Conservation (phyloP, 1,140 invertebrate species). For the Drosophila erecta region DNA sequence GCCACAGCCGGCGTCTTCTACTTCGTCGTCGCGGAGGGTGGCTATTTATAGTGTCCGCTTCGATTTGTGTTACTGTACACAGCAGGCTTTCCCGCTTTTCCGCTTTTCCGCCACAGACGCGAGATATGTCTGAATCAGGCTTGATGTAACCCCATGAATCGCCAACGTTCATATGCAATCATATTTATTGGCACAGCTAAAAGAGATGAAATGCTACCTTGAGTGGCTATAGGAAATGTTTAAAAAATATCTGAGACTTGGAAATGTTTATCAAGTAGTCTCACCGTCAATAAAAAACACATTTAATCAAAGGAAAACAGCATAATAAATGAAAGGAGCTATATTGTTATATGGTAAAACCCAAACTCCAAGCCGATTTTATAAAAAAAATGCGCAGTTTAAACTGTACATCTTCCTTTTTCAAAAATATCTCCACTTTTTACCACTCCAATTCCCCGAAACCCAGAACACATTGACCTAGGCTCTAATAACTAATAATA, state of each 20-base stretch:
- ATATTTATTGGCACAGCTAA: not conserved
- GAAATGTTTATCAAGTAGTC: not conserved
- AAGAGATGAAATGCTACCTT: not conserved
- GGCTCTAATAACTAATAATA: conserved; percentile 22
- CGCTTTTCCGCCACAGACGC: conserved; percentile 7
- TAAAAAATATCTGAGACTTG: not conserved
- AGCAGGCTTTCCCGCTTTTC: conserved; percentile 31
- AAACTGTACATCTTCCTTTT: conserved; percentile 2
- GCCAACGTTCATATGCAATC: not conserved
- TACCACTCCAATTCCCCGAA: conserved; percentile 2
- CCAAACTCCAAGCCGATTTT: too few species aligned
- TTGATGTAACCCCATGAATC: conserved; percentile 7
- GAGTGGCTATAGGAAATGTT: too few species aligned
- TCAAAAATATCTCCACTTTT: not conserved
- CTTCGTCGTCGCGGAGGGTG: conserved; percentile 58
- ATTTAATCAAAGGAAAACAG: not conserved
- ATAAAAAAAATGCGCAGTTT: too few species aligned
- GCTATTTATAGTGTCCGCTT: conserved; percentile 79
- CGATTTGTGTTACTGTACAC: conserved; percentile 75
- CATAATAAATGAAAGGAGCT: too few species aligned
- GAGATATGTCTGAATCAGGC: conserved; percentile 20
- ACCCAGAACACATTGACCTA: conserved; percentile 25
- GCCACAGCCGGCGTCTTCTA: conserved; percentile 61
- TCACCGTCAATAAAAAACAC: too few species aligned
- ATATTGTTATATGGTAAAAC: too few species aligned